phyloP scores from a whole-genome alignment of 2,113 vertebrate genomes.

The Natator depressus region DNA sequence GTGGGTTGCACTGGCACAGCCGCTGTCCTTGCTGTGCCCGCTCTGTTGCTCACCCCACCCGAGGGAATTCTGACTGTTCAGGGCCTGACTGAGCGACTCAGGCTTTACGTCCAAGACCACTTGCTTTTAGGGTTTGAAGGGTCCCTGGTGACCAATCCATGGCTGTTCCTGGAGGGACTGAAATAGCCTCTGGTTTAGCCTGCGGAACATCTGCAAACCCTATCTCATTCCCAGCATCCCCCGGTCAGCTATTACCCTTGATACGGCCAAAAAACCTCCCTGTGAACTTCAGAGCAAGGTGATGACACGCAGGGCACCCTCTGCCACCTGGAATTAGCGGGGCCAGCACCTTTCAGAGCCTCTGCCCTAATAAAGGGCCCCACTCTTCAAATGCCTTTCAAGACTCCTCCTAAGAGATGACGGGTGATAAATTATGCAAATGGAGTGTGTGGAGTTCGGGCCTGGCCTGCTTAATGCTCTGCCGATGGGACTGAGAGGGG shows the following conservation, averaged over 20 bases:
- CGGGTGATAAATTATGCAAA: constrained; percentile 12
- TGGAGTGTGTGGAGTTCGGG: background rate
- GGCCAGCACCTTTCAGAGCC: background rate
- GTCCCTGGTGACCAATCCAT: background rate
- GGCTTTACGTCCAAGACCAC: background rate
- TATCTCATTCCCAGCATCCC: too few relatives aligned
- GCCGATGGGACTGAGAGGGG: background rate
- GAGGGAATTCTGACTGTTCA: background rate
- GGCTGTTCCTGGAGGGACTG: background rate
- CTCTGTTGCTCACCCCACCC: rapidly evolving
- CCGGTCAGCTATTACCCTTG: background rate
- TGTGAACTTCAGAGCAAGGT: background rate
- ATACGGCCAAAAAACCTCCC: background rate
- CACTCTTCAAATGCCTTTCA: background rate
- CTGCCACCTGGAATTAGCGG: background rate
- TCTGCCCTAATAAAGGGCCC: background rate
- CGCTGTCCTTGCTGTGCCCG: background rate
- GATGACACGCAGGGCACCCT: background rate
- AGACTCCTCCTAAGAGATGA: background rate
- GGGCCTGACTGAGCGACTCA: background rate
- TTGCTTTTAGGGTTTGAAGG: background rate
- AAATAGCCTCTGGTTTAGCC: background rate
- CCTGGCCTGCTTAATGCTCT: rapidly evolving
- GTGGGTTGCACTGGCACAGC: background rate
- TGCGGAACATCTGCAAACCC: background rate